Evolutionary conservation across 2,113 vertebrate genomes (phyloP).

Genomic region (Miniopterus natalensis): DNA sequence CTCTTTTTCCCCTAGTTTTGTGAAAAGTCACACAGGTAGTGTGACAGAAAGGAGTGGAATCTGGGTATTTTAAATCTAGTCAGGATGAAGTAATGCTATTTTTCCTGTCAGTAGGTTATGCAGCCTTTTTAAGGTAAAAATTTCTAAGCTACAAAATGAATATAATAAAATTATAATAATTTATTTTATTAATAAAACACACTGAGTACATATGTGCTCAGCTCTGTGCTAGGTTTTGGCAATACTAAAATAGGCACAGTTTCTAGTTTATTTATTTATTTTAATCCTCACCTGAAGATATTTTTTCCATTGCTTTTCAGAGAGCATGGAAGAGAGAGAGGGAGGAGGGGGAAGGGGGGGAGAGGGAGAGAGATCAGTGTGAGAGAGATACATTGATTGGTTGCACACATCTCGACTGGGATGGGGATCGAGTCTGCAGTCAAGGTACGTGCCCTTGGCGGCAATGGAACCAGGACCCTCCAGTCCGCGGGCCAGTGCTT

Average conservation of each 20-base stretch:
- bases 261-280: neutral
- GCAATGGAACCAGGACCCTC: no score
- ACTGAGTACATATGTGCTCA: conserved; percentile 18
- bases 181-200: neutral
- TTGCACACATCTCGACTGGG: no score
- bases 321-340: no score
- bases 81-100: neutral
- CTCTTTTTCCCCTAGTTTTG: neutral
- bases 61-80: neutral
- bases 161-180: neutral
- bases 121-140: conserved; percentile 37
- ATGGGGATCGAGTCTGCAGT: no score
- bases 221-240: neutral
- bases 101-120: neutral
- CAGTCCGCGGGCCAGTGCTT: no score
- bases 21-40: neutral
- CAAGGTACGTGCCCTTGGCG: no score
- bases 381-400: no score
- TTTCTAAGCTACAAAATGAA: neutral
- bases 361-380: no score
- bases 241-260: neutral
- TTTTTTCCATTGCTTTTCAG: no score
- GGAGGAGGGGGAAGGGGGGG: no score
- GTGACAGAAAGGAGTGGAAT: neutral
- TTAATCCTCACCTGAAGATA: no score